Base-by-base conservation (phyloP, 2,888 invertebrate species). In the Tyria jacobaeae region DNA sequence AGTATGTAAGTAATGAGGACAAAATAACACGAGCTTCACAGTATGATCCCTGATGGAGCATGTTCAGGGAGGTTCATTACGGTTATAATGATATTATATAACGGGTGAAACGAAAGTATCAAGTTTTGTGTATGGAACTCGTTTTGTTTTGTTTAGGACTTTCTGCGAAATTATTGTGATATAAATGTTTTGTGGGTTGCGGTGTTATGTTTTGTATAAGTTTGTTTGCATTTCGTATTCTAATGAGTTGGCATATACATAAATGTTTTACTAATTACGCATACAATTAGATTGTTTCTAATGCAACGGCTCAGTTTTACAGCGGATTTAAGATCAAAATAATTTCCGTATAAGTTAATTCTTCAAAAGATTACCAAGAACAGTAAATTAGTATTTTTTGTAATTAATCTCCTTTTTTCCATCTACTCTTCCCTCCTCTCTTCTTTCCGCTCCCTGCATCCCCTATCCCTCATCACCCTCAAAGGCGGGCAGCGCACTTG, bases 51-150 rank as follows among this genome's bases (percentile, higher is more conserved):
- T 41, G 41, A 54, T 60, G 54, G 54, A 53, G 60, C 39, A 17
- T 57, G 47, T 52, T 47, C 27, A 7, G 60, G n/a, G 17, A 17
- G 35, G 44, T 44, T 61, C 60, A 61, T 61, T 61, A 61, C n/a
- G 17, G 50, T 56, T 56, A 48, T 73, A 73, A 73, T 76, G 73
- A 74, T 63, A 76, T 53, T 52, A 49, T 63, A 74, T 73, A 76
- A 73, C 67, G 67, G 61, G 64, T 54, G 60, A 60, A 50, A 63
- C 34, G 62, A 65, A 73, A 73, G 77, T 73, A 76, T 73, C 67
- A 73, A 73, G 75, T 76, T 73, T 48, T 17, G 55, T 73, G n/a
- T 27, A 17, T 50, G 39, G 55, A 35, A 56, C 44, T 50, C n/a
- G 51, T 55, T 50, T 44, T 37, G 49, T 41, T 51, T n/a, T n/a